A percentile compares a stretch with the other conserved stretches of the same genome.
phyloP scores from a whole-genome alignment of 2,113 vertebrate genomes.

The Eulemur rufifrons region DNA sequence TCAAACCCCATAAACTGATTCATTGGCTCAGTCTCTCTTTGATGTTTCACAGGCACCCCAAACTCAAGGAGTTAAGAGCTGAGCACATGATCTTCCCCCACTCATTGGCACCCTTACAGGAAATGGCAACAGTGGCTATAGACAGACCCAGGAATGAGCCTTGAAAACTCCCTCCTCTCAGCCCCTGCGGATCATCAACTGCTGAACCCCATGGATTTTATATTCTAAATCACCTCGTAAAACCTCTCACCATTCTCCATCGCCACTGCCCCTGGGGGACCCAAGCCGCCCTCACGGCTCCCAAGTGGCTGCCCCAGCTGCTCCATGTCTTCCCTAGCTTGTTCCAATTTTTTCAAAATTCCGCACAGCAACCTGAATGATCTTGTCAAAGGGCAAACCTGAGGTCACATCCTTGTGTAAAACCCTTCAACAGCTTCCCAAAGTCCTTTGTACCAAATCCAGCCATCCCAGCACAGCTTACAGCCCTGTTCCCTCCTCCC shows the following conservation, averaged over 20 bases:
- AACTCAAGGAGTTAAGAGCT: neutral
- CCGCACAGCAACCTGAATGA: neutral
- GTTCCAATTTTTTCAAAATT: neutral
- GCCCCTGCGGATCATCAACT: neutral
- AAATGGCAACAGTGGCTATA: neutral
- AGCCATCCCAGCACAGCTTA: neutral
- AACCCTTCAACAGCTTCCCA: neutral
- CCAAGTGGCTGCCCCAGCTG: neutral
- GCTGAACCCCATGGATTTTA: neutral
- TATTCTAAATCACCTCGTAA: neutral
- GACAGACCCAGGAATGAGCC: neutral
- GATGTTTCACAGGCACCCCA: slow-evolving; percentile 4
- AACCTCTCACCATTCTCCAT: neutral
- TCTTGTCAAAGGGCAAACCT: neutral
- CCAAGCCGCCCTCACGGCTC: neutral
- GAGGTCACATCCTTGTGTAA: neutral
- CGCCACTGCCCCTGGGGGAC: neutral
- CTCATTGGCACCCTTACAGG: neutral
- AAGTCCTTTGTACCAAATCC: neutral
- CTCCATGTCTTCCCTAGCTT: neutral
- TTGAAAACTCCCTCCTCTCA: neutral
- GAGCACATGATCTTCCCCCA: rapidly evolving
- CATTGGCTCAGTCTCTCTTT: neutral
- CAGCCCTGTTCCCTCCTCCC: neutral
- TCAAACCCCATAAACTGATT: slow-evolving; percentile 36